phyloP scores from a whole-genome alignment of 2,113 vertebrate genomes.

The Solea solea region DNA sequence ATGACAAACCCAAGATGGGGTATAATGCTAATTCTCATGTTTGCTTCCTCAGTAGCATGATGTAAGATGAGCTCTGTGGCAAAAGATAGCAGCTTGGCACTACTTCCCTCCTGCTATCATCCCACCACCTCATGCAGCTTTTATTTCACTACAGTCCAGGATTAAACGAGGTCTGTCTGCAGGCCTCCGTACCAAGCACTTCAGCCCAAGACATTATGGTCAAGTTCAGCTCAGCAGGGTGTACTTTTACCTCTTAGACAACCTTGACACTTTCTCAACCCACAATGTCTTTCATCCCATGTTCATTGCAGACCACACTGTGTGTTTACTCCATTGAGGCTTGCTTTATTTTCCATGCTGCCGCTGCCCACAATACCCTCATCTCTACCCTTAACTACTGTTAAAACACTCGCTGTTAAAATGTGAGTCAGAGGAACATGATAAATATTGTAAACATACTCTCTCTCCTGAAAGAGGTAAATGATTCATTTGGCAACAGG shows the following conservation, averaged over 20 bases:
- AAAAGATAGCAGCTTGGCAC: conserved; percentile 5
- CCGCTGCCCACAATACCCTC: conserved; percentile 19
- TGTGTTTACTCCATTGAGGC: conserved; percentile 13
- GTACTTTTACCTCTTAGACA: conserved; percentile 51
- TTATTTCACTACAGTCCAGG: conserved; percentile 7
- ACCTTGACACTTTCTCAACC: conserved; percentile 42
- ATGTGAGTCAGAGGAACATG: conserved; percentile 32
- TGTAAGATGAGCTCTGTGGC: conserved; percentile 13
- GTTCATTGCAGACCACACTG: conserved; percentile 32
- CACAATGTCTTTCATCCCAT: conserved; percentile 43
- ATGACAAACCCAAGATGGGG: conserved; percentile 55
- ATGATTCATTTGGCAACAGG: conserved; percentile 38
- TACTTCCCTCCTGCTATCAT: conserved; percentile 11
- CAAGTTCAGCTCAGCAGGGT: conserved; percentile 31
- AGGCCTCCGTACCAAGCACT: conserved; percentile 24
- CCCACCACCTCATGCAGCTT: conserved; percentile 1
- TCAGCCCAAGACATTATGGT: conserved; percentile 18
- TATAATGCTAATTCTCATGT: conserved; percentile 69
- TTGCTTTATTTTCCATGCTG: conserved; percentile 11
- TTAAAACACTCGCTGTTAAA: neutral
- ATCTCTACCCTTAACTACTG: conserved; percentile 23
- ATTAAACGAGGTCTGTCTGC: conserved; percentile 20
- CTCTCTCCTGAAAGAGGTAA: conserved; percentile 42
- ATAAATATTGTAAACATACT: conserved; percentile 51
- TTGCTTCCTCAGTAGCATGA: conserved; percentile 62